Evolutionary conservation across 2,888 invertebrate species (phyloP), one percentile per base, ranked within the genome.

Genomic region (Athripsodes cinereus): DNA sequence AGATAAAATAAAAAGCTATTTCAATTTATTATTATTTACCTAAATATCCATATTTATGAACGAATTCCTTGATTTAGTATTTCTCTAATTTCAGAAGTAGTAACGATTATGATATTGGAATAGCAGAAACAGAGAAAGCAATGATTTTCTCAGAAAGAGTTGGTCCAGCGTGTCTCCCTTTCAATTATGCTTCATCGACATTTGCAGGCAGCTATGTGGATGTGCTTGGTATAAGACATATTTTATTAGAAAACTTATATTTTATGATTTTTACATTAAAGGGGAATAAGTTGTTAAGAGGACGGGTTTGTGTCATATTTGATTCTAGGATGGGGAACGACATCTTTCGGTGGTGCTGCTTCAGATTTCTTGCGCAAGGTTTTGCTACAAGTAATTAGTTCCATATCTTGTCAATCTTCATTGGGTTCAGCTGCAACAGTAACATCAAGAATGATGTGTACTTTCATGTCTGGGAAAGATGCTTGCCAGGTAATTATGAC

Each of bases 121-220:
- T 87, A 0, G 54, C 85, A 1, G 67, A 64, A 40, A 67, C 79
- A 0, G 21, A 20, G 0, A 59, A 55, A 0, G 5, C 26, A 0
- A 83, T 87, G 0, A 13, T 8, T 10, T 86, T 79, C 66, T 80
- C 69, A 54, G 67, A 72, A 0, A 68, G 69, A 46, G 82, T 87
- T 1, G 82, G 82, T 0, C 85, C 87, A 0, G 82, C 72, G 20
- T 88, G 87, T 66, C 67, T 88, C 47, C 87, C 87, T 0, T 86
- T 86, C 69, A 74, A 74, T 54, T 80, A 61, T 53, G 22, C 6
- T 0, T 65, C 62, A 44, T 57, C 53, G 0, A 65, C 70, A 62
- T 72, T 81, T 18, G 66, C 68, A 5, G 74, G 74, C 1, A 53
- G 64, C 1, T 67, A 62, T 13, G 75, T 81, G 1, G 76, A 74